Base-by-base conservation (phyloP, 2,113 vertebrate species). In the Lipotes vexillifer region DNA sequence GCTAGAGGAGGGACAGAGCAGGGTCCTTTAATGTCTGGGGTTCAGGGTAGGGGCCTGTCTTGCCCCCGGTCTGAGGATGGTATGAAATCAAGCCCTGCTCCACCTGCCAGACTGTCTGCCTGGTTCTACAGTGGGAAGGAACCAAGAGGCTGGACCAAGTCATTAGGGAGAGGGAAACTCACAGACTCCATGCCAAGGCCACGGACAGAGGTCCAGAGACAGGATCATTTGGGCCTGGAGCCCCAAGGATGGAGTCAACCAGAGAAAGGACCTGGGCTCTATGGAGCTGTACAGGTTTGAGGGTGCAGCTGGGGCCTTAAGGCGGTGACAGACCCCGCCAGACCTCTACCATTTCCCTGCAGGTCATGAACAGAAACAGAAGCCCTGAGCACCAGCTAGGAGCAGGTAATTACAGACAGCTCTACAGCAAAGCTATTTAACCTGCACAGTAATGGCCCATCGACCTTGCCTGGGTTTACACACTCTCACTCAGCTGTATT, bases 121-220 rank as follows among this genome's bases (percentile, higher is more conserved):
- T 0, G 0, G 27, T 10, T 52, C 41, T 71, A 8, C 3, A 1
- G 61, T 31, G 44, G 57, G 77, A 61, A 41, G 27, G 63, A 41
- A 7, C 33, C 52, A 9, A 74, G 36, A 46, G n/a, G n/a, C 57
- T 36, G 78, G 55, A 55, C 10, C 12, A 57, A 61, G 27, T 27
- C 49, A 23, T 17, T 7, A 71, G 15, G 41, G 23, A 52, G 36
- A 85, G 6, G 2, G 20, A 49, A 88, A 63, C 57, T 46, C 68
- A 69, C 33, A 66, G 87, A 46, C 12, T 10, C 57, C 38, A 61
- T 27, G 12, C 3, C 36, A 38, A 84, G 12, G 8, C 55, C 36
- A 33, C 5, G 5, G 69, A 17, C n/a, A 68, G 25, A 89, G 4
- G 55, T 20, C 18, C 81, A 46, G 65, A 46, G 41, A 17, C 13